phyloP scores from a whole-genome alignment of 2,797 vertebrate species.

The Amblyopsis hoosieri region DNA sequence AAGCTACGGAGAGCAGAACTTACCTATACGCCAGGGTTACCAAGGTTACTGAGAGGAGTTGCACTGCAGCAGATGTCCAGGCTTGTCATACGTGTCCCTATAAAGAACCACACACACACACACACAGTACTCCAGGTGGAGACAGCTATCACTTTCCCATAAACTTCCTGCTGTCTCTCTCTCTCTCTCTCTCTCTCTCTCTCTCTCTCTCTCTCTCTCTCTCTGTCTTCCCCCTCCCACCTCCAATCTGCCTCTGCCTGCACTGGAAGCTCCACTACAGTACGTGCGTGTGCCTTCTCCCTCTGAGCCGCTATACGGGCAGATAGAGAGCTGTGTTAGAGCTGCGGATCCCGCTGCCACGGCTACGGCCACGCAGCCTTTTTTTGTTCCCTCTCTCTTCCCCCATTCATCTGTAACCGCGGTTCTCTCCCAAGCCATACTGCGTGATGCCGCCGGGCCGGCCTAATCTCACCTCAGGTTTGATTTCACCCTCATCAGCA shows the following conservation, averaged over 20 bases:
- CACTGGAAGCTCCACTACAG: too few species aligned
- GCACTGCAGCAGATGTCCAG: constrained; percentile 21
- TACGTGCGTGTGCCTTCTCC: too few species aligned
- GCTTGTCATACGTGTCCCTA: constrained; percentile 12
- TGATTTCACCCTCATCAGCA: constrained; percentile 83
- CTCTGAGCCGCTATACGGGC: constrained; percentile 43
- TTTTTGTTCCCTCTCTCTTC: constrained; percentile 27
- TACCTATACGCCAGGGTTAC: constrained; percentile 66
- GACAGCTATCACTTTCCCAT: constrained; percentile 75
- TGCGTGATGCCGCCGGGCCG: constrained; percentile 69
- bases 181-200: constrained; percentile 64
- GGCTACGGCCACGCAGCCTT: constrained; percentile 11
- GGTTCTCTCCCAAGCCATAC: constrained; percentile 38
- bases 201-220: constrained; percentile 46
- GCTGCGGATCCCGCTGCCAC: constrained; percentile 34
- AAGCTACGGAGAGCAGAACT: constrained; percentile 68
- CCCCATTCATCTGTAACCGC: constrained; percentile 16
- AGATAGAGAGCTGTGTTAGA: constrained; percentile 57
- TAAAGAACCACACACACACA: constrained; percentile 34
- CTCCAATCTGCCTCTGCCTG: constrained; percentile 43
- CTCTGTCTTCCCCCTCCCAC: constrained; percentile 5
- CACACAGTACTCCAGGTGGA: constrained; percentile 70
- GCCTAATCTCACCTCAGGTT: constrained; percentile 82
- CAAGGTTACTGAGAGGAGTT: constrained; percentile 59
- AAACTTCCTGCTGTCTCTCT: constrained; percentile 73